Evolutionary conservation across 2,888 invertebrate species (phyloP).

Genomic region (Kryphioiulus occultus): DNA sequence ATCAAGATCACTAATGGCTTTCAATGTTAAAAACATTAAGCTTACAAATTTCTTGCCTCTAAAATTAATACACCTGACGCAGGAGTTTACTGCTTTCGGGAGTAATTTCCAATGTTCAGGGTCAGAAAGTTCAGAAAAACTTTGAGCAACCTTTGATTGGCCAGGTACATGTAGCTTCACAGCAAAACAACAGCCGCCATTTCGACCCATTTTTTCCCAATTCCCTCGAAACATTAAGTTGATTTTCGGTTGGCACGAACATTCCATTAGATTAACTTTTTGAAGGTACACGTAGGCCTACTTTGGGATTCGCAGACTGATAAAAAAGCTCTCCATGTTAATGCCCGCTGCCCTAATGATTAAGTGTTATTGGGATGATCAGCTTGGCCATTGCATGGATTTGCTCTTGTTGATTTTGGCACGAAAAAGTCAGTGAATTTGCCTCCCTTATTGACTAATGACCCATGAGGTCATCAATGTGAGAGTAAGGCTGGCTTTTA

Average conservation of each 20-base stretch:
- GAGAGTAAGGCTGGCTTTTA: slow-evolving; percentile 4
- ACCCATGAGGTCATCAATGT: slow-evolving; percentile 23
- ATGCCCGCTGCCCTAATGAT: slow-evolving; percentile 8
- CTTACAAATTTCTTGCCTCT: background rate
- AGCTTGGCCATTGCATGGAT: slow-evolving; percentile 23
- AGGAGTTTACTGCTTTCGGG: background rate
- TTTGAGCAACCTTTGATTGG: background rate
- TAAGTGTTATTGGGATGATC: slow-evolving; percentile 15
- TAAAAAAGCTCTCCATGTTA: slow-evolving; percentile 15
- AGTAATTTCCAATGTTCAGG: background rate
- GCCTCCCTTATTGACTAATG: slow-evolving; percentile 23
- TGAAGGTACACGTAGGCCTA: background rate
- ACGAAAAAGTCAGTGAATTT: slow-evolving; percentile 15
- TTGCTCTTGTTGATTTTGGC: slow-evolving; percentile 23
- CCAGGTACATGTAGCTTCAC: background rate
- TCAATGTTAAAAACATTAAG: slow-evolving; percentile 11
- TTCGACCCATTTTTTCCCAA: slow-evolving; percentile 23
- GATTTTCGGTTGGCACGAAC: slow-evolving; percentile 15
- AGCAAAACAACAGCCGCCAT: background rate
- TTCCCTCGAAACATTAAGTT: slow-evolving; percentile 23
- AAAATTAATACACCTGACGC: background rate
- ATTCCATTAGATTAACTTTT: slow-evolving; percentile 23
- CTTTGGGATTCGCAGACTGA: too few relatives aligned
- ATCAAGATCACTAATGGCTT: slow-evolving; percentile 14
- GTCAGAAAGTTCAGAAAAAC: background rate